Conservation (phyloP, 2,888 invertebrate species). For the Eupithecia subfuscata region DNA sequence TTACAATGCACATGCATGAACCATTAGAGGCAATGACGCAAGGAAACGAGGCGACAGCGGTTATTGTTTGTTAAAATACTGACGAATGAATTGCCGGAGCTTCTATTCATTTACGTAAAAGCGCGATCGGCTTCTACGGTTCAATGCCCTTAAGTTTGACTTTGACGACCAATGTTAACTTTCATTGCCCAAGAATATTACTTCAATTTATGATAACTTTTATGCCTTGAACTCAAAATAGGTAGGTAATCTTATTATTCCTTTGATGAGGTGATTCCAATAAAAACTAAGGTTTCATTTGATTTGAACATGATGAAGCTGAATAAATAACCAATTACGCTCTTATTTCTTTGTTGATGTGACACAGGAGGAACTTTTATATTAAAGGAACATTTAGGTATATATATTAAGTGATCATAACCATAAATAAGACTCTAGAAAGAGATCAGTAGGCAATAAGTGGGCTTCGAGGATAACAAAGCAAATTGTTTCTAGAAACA, state of each 20-base stretch:
- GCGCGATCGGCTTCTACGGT: too few relatives aligned
- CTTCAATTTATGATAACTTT: background rate
- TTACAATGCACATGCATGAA: too few relatives aligned
- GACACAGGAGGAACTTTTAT: constrained; percentile 34
- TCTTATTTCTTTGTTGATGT: background rate
- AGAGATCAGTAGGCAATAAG: constrained; percentile 20
- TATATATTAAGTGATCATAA: constrained; percentile 33
- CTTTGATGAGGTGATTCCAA: too few relatives aligned
- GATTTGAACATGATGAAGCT: background rate
- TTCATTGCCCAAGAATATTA: background rate
- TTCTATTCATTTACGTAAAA: too few relatives aligned
- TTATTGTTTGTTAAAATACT: too few relatives aligned
- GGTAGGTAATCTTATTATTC: background rate
- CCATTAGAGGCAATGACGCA: too few relatives aligned
- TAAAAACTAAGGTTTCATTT: background rate
- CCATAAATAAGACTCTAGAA: constrained; percentile 25
- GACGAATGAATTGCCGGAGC: too few relatives aligned
- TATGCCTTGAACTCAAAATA: background rate
- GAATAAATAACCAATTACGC: background rate
- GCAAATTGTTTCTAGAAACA: constrained; percentile 18
- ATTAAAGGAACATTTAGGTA: too few relatives aligned
- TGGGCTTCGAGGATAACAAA: constrained; percentile 28
- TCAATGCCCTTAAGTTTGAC: too few relatives aligned
- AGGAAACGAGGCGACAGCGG: too few relatives aligned
- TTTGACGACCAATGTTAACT: background rate